phyloP scores from a whole-genome alignment of 2,888 invertebrate genomes.

The Lepidocyrtinus sp. region DNA sequence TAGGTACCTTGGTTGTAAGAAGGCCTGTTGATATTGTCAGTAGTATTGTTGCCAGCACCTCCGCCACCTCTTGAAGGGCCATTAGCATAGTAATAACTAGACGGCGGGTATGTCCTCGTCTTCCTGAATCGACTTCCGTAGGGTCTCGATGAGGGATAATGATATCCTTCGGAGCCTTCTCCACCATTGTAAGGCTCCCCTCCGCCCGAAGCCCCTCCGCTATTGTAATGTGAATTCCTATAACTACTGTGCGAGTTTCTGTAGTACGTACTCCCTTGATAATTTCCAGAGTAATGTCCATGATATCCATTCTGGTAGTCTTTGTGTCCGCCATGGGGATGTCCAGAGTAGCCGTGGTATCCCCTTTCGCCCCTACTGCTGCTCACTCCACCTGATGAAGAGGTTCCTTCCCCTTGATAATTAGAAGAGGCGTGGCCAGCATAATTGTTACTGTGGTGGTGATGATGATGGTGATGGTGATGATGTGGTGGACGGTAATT shows the following conservation, averaged over 20 bases:
- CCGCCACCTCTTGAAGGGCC: slow-evolving; percentile 60
- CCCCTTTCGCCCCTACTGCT: slow-evolving; percentile 50
- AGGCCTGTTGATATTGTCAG: slow-evolving; percentile 69
- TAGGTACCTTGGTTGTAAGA: slow-evolving; percentile 70
- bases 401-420: slow-evolving; percentile 38
- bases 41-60: slow-evolving; percentile 53
- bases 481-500: slow-evolving; percentile 63
- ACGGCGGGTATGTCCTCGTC: slow-evolving; percentile 67
- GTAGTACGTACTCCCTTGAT: slow-evolving; percentile 63
- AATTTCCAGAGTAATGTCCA: slow-evolving; percentile 59
- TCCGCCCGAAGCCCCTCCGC: slow-evolving; percentile 51
- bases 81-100: slow-evolving; percentile 68
- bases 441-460: slow-evolving; percentile 48
- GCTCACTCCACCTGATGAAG: slow-evolving; percentile 31
- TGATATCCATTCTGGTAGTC: slow-evolving; percentile 60
- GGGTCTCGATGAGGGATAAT: slow-evolving; percentile 60
- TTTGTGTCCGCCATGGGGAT: slow-evolving; percentile 39
- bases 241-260: slow-evolving; percentile 67
- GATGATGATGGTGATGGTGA: slow-evolving; percentile 52
- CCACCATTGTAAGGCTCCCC: slow-evolving; percentile 57
- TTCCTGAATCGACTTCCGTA: slow-evolving; percentile 66
- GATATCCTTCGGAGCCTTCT: slow-evolving; percentile 42
- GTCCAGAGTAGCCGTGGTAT: slow-evolving; percentile 49
- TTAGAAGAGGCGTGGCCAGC: slow-evolving; percentile 33
- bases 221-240: slow-evolving; percentile 65